A percentile compares a stretch with the other conserved stretches of the same genome.
phyloP scores from a whole-genome alignment of 2,888 invertebrate genomes.

The Drosophila mercatorum region DNA sequence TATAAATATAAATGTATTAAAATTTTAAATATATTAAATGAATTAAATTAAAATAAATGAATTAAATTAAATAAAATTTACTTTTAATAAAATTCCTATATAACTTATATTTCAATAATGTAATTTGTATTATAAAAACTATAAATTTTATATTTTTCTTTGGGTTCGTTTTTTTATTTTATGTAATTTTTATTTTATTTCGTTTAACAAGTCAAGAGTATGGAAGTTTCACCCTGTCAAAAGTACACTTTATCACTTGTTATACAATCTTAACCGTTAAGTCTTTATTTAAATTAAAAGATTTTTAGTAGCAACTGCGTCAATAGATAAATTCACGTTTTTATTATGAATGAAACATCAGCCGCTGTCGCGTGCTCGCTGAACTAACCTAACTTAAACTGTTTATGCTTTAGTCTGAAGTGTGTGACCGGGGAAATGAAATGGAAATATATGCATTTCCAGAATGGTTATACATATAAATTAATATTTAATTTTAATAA shows the following conservation, averaged over 20 bases:
- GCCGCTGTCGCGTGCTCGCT: neutral
- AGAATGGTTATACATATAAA: no score
- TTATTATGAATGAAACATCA: slow-evolving; percentile 3
- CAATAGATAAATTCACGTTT: slow-evolving; percentile 4
- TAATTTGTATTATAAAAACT: no score
- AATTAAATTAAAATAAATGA: no score
- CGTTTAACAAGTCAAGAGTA: neutral
- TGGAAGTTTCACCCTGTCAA: neutral
- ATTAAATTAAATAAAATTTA: no score
- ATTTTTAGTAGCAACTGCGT: neutral
- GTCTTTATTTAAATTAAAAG: neutral
- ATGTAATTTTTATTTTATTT: no score
- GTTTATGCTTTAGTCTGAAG: neutral
- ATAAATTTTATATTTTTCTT: no score
- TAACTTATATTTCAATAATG: no score
- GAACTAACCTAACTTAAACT: slow-evolving; percentile 2
- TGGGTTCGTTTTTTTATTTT: no score
- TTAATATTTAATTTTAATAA: no score
- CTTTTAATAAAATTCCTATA: no score
- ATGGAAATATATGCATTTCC: neutral
- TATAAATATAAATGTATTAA: no score
- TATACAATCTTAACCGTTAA: neutral
- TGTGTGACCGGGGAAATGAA: neutral
- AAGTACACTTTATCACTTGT: neutral
- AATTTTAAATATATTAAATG: no score